Evolutionary conservation across 2,888 invertebrate genomes (phyloP).

Genomic region (Sinhomidia bicolor): DNA sequence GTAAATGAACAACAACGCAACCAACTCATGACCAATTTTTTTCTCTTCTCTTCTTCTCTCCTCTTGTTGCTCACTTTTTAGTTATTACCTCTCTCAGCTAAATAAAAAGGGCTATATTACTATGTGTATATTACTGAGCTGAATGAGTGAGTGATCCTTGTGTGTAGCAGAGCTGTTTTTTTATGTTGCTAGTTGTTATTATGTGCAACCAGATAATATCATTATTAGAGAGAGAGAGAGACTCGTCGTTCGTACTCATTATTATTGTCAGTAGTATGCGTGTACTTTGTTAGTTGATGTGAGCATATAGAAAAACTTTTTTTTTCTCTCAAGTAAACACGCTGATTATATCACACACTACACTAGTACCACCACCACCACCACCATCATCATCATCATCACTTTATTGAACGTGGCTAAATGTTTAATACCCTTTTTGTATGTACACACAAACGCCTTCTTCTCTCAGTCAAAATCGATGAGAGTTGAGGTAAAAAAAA

Average conservation of each 20-base stretch:
- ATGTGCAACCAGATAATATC: slow-evolving; percentile 23
- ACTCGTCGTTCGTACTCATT: too few species aligned
- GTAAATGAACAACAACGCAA: neutral
- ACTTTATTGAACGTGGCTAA: neutral
- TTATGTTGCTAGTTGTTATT: neutral
- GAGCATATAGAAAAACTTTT: neutral
- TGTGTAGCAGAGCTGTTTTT: neutral
- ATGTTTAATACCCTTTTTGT: neutral
- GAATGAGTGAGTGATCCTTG: neutral
- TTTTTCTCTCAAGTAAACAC: neutral
- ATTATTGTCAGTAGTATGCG: too few species aligned
- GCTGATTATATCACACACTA: slow-evolving; percentile 11
- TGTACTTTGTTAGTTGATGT: too few species aligned
- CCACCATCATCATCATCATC: neutral
- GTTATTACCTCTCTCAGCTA: too few species aligned
- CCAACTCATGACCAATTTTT: slow-evolving; percentile 12
- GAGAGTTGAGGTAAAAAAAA: neutral
- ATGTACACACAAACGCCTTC: neutral
- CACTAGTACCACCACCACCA: neutral
- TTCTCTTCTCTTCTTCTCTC: neutral
- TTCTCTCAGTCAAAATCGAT: slow-evolving; percentile 19
- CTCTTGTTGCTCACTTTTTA: too few species aligned
- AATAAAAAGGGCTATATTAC: too few species aligned
- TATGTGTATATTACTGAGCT: too few species aligned
- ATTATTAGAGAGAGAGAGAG: slow-evolving; percentile 24